phyloP scores from a whole-genome alignment of 2,888 invertebrate species.

The Lycocerus yunnanus region DNA sequence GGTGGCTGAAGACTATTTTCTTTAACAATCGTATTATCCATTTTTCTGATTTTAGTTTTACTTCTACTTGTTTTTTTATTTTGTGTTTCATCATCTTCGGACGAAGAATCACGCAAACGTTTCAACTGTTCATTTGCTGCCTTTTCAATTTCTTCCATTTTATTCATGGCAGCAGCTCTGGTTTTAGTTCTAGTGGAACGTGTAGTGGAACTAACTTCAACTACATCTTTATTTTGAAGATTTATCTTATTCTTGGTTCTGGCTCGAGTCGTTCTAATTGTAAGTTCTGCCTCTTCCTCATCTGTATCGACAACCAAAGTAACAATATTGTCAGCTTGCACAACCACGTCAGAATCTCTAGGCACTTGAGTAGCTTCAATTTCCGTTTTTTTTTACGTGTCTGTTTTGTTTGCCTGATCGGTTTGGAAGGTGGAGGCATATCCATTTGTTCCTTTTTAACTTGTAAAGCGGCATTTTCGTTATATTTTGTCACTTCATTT shows the following conservation, averaged over 20 bases:
- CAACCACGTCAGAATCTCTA: constrained; percentile 41
- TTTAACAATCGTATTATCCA: neutral
- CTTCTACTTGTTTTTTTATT: neutral
- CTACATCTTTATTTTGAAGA: neutral
- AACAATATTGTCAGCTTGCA: constrained; percentile 39
- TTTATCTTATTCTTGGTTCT: constrained; percentile 20
- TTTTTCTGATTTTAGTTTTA: constrained; percentile 8
- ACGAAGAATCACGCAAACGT: constrained; percentile 4
- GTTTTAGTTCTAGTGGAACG: constrained; percentile 32
- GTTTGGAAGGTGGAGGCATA: neutral
- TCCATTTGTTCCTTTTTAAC: neutral
- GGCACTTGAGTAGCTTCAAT: too few relatives aligned
- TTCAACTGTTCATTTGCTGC: neutral
- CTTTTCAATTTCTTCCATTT: neutral
- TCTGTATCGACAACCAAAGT: constrained; percentile 38
- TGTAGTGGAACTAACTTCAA: neutral
- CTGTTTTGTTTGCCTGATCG: neutral
- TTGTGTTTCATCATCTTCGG: constrained; percentile 9
- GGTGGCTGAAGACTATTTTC: neutral
- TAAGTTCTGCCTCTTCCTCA: constrained; percentile 29
- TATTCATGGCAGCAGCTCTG: constrained; percentile 3
- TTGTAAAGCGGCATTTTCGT: neutral
- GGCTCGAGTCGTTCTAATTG: constrained; percentile 15
- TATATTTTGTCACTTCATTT: neutral
- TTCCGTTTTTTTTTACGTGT: neutral